Evolutionary conservation across 2,888 invertebrate genomes (phyloP).

Genomic region (Mystacides longicornis): DNA sequence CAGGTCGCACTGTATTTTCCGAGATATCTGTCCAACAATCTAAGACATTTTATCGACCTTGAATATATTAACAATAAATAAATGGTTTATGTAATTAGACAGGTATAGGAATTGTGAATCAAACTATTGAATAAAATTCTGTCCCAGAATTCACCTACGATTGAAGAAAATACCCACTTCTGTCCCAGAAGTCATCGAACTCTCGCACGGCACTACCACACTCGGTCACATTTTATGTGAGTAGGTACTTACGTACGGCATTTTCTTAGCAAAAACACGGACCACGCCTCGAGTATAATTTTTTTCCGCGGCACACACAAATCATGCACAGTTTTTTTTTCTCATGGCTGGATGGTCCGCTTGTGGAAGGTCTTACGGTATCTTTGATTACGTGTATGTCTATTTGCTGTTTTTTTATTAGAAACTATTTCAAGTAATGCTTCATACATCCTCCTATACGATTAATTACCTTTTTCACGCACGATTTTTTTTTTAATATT

Average conservation of each 20-base stretch:
- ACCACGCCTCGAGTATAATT: not conserved
- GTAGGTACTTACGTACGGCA: not conserved
- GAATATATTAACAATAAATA: conserved; percentile 1
- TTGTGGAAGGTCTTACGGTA: not conserved
- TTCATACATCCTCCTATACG: too few relatives aligned
- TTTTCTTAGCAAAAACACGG: not conserved
- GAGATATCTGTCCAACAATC: not conserved
- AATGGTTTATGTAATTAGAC: too few relatives aligned
- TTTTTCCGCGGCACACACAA: not conserved
- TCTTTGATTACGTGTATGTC: not conserved
- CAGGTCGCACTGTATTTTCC: too few relatives aligned
- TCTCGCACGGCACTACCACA: not conserved
- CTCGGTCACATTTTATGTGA: not conserved
- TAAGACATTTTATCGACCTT: not conserved
- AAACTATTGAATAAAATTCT: too few relatives aligned
- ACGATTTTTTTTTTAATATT: too few relatives aligned
- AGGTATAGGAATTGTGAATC: too few relatives aligned
- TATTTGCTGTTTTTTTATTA: not conserved
- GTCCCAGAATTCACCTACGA: too few relatives aligned
- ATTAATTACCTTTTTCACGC: too few relatives aligned
- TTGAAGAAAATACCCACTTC: not conserved
- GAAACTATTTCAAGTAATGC: too few relatives aligned
- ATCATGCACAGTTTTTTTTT: not conserved
- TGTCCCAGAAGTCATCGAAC: conserved; percentile 1
- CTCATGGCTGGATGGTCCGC: not conserved